Conservation (phyloP, 2,888 invertebrate species). For the Protonemura montana region DNA sequence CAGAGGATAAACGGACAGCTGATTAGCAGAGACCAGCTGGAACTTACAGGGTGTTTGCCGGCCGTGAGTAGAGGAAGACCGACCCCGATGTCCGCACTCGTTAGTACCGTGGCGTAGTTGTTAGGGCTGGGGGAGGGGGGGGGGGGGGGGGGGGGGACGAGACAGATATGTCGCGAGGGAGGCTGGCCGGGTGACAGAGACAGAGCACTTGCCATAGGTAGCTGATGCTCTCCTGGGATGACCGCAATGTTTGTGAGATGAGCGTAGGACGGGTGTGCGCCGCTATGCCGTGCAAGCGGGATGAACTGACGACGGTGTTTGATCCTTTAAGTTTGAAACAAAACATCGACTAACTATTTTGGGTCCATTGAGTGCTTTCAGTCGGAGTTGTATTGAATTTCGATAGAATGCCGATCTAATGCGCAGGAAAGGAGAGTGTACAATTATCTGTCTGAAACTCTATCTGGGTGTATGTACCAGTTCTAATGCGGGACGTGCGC, state of each 20-base stretch:
- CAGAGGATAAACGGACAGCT: background rate
- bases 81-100: background rate
- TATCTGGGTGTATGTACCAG: background rate
- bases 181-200: conserved; percentile 36
- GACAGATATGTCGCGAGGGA: conserved; percentile 28
- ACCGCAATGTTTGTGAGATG: conserved; percentile 35
- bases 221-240: conserved; percentile 44
- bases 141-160: conserved; percentile 9
- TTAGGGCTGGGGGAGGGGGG: background rate
- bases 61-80: background rate
- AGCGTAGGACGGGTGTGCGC: conserved; percentile 48
- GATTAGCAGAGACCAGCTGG: background rate
- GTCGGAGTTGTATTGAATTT: conserved; percentile 38
- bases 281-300: conserved; percentile 41
- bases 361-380: conserved; percentile 37
- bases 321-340: conserved; percentile 40
- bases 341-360: conserved; percentile 41
- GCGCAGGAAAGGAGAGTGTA: background rate
- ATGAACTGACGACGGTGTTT: conserved; percentile 31
- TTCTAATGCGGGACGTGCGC: background rate
- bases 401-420: conserved; percentile 28
- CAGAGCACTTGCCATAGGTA: conserved; percentile 35
- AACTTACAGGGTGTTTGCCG: too few relatives aligned
- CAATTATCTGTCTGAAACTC: background rate
- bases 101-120: background rate